These are phyloP conservation scores for Branchellion lobata DNA, from an alignment of 2,888 invertebrate genomes.

Conservation along the genomic window DNA sequence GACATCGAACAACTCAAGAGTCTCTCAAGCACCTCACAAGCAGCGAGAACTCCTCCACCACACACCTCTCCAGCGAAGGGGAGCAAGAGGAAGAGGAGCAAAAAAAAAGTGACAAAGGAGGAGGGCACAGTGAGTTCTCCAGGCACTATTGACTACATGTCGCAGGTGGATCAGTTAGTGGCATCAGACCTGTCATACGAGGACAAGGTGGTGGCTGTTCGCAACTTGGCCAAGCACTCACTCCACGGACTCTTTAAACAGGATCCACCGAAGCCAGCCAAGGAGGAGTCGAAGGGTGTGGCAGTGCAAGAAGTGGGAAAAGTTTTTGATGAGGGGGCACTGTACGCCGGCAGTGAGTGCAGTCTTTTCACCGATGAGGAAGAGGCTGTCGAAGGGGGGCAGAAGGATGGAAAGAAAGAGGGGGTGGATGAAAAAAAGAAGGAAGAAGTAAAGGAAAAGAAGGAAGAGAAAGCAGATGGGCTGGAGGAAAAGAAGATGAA, in stretches of 20 bases:
- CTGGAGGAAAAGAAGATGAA: no score
- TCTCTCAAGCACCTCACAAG: no score
- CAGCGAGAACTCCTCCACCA: no score
- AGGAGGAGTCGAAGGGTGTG: not conserved
- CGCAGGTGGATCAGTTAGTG: not conserved
- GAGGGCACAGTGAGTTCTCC: no score
- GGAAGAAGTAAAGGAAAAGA: no score
- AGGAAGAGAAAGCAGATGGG: no score
- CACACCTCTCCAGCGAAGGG: no score
- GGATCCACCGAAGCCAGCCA: not conserved
- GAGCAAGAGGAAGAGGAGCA: no score
- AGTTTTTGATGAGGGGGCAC: not conserved
- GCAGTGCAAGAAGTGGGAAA: not conserved
- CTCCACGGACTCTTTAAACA: not conserved
- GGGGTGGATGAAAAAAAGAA: no score
- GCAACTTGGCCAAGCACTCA: not conserved
- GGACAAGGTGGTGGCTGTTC: not conserved
- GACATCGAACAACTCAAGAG: not conserved
- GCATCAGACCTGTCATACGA: not conserved
- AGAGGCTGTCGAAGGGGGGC: no score
- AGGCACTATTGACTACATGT: not conserved
- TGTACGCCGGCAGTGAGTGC: not conserved
- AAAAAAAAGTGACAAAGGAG: no score
- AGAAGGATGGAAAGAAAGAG: not conserved
- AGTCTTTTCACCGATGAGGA: not conserved